Evolutionary conservation across 2,113 vertebrate species (phyloP).

Genomic region (Eudyptes chrysolophus): DNA sequence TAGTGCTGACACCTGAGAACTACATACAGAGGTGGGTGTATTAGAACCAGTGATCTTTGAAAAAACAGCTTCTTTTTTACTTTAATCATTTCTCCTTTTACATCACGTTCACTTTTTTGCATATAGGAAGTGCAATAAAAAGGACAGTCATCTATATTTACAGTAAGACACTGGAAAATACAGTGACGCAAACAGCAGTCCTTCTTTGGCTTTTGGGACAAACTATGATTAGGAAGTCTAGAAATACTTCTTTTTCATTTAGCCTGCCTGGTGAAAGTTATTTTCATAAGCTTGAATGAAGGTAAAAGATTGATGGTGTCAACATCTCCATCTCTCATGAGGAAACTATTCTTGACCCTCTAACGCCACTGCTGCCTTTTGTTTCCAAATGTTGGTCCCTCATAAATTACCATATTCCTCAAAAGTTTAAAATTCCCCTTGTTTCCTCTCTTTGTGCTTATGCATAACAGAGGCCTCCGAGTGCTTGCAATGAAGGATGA

Average conservation of each 20-base stretch:
- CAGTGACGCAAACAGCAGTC: background rate
- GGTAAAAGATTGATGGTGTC: background rate
- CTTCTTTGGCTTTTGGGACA: background rate
- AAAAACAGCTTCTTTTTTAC: background rate
- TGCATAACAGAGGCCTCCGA: background rate
- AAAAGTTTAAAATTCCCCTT: constrained; percentile 39
- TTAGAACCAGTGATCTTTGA: background rate
- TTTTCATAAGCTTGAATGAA: background rate
- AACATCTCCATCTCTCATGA: background rate
- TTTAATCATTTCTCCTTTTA: background rate
- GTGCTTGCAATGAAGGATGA: constrained; percentile 21
- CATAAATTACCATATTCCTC: constrained; percentile 45
- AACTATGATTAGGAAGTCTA: background rate
- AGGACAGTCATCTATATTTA: background rate
- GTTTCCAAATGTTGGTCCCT: background rate
- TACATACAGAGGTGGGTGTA: background rate
- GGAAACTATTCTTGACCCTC: background rate
- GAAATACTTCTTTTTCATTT: background rate
- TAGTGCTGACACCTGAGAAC: background rate
- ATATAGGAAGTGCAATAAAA: background rate
- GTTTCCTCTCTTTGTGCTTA: constrained; percentile 57
- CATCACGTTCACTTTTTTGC: background rate
- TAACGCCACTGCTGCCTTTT: background rate
- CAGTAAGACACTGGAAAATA: background rate
- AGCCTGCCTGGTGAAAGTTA: background rate